Evolutionary conservation across 2,888 invertebrate species (phyloP), one percentile per base, ranked within the genome.

Genomic region (Zygogramma bicolorata): DNA sequence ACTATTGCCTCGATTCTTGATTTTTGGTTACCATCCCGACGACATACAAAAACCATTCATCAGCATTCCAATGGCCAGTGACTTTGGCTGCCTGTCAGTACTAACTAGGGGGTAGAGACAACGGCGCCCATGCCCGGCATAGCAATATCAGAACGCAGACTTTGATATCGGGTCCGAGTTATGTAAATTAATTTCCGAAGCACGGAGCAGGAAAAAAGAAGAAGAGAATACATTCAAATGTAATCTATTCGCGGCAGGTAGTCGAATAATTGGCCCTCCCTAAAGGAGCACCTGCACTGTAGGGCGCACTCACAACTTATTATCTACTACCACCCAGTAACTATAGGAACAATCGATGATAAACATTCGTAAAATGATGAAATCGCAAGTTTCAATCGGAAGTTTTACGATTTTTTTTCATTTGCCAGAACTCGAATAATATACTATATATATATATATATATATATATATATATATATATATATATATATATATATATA

Each of bases 211-310:
- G 15, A 65, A 65, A 65, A 69, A 42, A 67, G 66, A n/a, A n/a
- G n/a, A 67, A 58, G 65, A 74, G 61, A 68, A 68, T 70, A 74
- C 73, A 77, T 77, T 75, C 70, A 74, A 77, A 77, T 77, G 74
- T 75, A 77, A 77, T 75, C 75, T 71, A 73, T 77, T 70, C 77
- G 68, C 77, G 67, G 77, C 75, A 74, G 75, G 77, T 75, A 77
- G 74, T 73, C 75, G 71, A 77, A 77, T 77, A 77, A 77, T 77
- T 77, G 77, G 77, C 69, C 75, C 74, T 75, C 77, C 77, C 75
- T 75, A 74, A 77, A 74, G 70, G 75, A 75, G 75, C 77, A 77
- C 74, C 77, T 77, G 77, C 75, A 71, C 77, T 38, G 68, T 73
- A 73, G 77, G 77, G 74, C 70, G 77, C 77, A 77, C 73, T 77